Conservation (phyloP, 2,113 vertebrate species). For the Desmodus rotundus region DNA sequence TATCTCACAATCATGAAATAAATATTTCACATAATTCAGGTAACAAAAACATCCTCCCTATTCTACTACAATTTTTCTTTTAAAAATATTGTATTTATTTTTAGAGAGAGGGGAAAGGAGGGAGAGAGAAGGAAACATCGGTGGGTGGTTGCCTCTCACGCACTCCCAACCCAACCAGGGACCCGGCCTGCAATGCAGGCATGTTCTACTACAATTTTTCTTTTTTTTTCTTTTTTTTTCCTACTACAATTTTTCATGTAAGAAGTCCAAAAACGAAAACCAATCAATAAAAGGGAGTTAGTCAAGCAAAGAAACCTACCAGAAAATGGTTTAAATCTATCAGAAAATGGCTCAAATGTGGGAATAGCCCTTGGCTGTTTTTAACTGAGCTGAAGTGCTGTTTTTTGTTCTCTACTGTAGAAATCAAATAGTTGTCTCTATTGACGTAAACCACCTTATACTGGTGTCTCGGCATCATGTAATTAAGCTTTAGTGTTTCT, state of each 20-base stretch:
- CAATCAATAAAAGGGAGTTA: background rate
- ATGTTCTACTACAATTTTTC: background rate
- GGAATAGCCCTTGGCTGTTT: background rate
- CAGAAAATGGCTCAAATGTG: background rate
- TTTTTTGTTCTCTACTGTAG: background rate
- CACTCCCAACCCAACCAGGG: no score
- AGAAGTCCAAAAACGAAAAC: background rate
- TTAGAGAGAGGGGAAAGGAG: no score
- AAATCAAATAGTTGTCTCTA: constrained; percentile 16
- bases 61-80: background rate
- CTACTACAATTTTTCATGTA: background rate
- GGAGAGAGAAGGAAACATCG: no score
- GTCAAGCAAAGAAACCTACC: background rate
- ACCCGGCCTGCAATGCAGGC: no score
- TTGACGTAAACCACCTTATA: background rate
- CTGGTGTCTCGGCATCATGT: background rate
- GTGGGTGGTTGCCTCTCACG: no score
- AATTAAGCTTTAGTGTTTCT: background rate
- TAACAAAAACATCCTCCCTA: background rate
- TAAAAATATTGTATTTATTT: no score
- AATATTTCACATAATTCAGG: background rate
- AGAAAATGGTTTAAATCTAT: constrained; percentile 26
- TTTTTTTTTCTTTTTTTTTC: no score
- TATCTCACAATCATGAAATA: background rate
- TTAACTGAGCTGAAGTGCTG: background rate